A percentile compares a stretch with the other conserved stretches of the same genome.
phyloP scores from a whole-genome alignment of 2,888 invertebrate species.

The Furcula furcula region DNA sequence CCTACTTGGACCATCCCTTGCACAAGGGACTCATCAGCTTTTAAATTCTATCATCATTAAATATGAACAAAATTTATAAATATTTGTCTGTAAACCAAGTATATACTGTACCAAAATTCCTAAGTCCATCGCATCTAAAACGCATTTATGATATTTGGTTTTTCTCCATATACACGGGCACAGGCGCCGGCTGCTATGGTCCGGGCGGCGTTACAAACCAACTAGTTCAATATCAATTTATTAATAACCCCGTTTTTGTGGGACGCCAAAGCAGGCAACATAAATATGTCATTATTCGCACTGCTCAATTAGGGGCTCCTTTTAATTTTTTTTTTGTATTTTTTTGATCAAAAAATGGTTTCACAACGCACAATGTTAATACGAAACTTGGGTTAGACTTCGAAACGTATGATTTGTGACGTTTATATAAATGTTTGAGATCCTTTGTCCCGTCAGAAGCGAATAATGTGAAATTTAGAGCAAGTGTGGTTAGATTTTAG shows the following conservation, averaged over 20 bases:
- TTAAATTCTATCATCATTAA: too few relatives aligned
- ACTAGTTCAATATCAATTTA: constrained; percentile 66
- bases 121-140: constrained; percentile 42
- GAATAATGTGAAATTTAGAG: not conserved
- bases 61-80: too few relatives aligned
- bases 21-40: too few relatives aligned
- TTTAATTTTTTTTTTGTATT: constrained; percentile 13
- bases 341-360: constrained; percentile 27
- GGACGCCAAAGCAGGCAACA: constrained; percentile 29
- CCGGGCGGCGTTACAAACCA: constrained; percentile 41
- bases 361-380: constrained; percentile 27
- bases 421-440: constrained; percentile 10
- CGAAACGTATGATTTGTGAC: constrained; percentile 11
- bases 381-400: constrained; percentile 13
- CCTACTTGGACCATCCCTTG: too few relatives aligned
- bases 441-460: constrained; percentile 12
- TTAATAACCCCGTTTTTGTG: constrained; percentile 60
- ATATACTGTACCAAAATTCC: constrained; percentile 48
- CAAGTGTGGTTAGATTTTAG: not conserved
- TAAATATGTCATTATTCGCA: constrained; percentile 76
- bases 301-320: constrained; percentile 60
- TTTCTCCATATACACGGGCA: constrained; percentile 52
- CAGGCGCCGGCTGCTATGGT: constrained; percentile 71
- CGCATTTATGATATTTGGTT: constrained; percentile 61
- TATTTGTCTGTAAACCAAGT: not conserved